Base-by-base conservation (phyloP, 2,113 vertebrate genomes). In the Ageneiosus marmoratus region DNA sequence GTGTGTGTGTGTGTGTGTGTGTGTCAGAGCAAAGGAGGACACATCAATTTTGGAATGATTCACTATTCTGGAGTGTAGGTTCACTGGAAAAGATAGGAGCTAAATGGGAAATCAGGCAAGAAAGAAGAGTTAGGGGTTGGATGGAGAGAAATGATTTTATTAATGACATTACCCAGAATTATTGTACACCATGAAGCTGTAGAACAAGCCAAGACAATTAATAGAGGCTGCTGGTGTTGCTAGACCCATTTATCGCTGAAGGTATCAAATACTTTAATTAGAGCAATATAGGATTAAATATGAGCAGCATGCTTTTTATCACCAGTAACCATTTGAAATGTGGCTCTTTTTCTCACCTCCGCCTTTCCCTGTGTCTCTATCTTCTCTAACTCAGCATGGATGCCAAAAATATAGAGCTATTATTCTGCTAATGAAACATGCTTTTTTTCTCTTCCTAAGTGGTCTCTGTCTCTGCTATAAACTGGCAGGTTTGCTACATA, bases 111-210 rank as follows among this genome's bases (percentile, higher is more conserved):
- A 82, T 74, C 88, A 67, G 51, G 56, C 55, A 74, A n/a, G 85
- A 78, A 82, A 82, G 88, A 83, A 79, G 79, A 60, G 60, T 48
- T 69, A 4, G 27, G 62, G 86, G 82, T 87, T 41, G 55, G 75
- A 60, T 80, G 51, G 78, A 88, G 81, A 90, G 83, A 86, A 84
- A 89, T 89, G 88, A 89, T 92, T 92, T 93, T 93, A 91, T 92
- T 93, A 90, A 91, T 92, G 92, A 89, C 89, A 92, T 92, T 91
- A 91, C 84, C 50, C 72, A 72, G 88, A 92, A 89, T 92, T 91
- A 91, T 93, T 89, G 85, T 81, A 87, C 85, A 89, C 87, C 83
- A 83, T 90, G 86, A 85, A 86, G 87, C 84, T 73, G 69, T 86
- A 87, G 81, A 83, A 88, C 69, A 15, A 83, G 76, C 88, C 85